Conservation (phyloP, 2,797 vertebrate species). For the Typhlichthys subterraneus region DNA sequence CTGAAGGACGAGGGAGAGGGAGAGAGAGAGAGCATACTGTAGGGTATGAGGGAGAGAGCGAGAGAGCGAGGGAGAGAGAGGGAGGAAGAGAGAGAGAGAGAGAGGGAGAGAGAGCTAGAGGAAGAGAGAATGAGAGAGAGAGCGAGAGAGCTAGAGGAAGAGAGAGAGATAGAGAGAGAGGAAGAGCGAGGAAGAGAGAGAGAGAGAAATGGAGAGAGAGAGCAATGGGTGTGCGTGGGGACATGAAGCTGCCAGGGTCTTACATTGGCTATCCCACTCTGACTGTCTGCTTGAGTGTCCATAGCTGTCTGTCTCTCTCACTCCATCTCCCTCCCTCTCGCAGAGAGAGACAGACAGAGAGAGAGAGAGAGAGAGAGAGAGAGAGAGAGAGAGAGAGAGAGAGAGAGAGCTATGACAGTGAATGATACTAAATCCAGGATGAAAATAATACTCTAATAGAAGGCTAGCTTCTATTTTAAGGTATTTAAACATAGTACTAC, state of each 20-base stretch:
- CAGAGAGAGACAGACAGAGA: constrained; percentile 1
- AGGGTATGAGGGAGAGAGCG: too few species aligned
- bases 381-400: constrained; percentile 8
- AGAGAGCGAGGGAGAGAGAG: too few species aligned
- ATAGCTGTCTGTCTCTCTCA: not conserved
- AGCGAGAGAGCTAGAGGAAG: not conserved
- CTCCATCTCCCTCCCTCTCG: too few species aligned
- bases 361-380: constrained; percentile 6
- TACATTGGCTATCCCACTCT: too few species aligned
- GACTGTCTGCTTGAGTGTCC: too few species aligned
- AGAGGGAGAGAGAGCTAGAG: constrained; percentile 13
- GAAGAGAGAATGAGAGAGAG: not conserved
- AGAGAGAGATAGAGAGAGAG: not conserved
- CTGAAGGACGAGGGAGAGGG: constrained; percentile 61
- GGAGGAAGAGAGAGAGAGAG: constrained; percentile 13
- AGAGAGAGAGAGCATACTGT: not conserved
- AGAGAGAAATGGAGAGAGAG: not conserved
- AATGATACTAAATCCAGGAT: not conserved
- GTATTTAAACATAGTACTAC: not conserved
- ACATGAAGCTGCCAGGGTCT: too few species aligned
- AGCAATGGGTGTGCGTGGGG: constrained; percentile 9
- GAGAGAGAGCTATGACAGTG: constrained; percentile 9
- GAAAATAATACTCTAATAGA: not conserved
- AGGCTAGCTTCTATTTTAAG: not conserved
- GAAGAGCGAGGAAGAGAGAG: not conserved